phyloP scores from a whole-genome alignment of 53 echinoderm and acorn worm species.

The Holothuria scabra region DNA sequence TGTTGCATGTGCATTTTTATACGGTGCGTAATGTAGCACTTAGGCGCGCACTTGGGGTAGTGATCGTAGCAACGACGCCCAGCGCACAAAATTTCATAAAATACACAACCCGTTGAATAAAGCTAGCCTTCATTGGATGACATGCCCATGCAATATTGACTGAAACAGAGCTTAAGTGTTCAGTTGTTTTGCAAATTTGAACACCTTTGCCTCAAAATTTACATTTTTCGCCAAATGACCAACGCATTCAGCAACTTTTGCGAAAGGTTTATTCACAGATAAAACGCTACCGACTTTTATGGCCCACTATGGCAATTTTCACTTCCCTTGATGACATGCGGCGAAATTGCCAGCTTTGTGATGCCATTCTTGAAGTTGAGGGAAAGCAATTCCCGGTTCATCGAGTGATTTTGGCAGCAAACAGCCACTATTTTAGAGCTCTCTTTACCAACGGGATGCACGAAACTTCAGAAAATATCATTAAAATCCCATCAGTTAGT shows the following conservation, averaged over 20 bases:
- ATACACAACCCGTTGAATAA: constrained; percentile 31
- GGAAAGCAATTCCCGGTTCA: constrained; percentile 92
- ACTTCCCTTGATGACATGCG: constrained; percentile 77
- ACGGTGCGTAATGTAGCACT: neutral
- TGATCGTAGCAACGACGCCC: constrained; percentile 3
- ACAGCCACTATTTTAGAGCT: constrained; percentile 96
- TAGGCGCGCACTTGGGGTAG: too few relatives aligned
- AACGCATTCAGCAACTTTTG: too few relatives aligned
- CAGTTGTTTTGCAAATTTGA: too few relatives aligned
- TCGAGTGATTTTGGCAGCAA: constrained; percentile 90
- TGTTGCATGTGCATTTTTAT: neutral
- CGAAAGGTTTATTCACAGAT: too few relatives aligned
- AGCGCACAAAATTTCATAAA: constrained; percentile 38
- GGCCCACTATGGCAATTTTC: constrained; percentile 8
- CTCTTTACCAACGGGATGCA: constrained; percentile 98
- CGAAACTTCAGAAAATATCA: constrained; percentile 74
- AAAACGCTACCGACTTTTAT: too few relatives aligned
- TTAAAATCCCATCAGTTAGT: constrained; percentile 80
- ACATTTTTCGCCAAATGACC: too few relatives aligned
- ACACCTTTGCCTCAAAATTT: too few relatives aligned
- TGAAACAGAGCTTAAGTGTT: too few relatives aligned
- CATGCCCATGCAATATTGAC: too few relatives aligned
- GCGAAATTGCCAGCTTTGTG: constrained; percentile 83
- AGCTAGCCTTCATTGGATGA: too few relatives aligned
- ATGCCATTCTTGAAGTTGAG: constrained; percentile 82